A percentile compares a stretch with the other conserved stretches of the same genome.
These are phyloP conservation scores for Crotalus horridus DNA, from an alignment of 2,113 vertebrate species.

Conservation along the genomic window DNA sequence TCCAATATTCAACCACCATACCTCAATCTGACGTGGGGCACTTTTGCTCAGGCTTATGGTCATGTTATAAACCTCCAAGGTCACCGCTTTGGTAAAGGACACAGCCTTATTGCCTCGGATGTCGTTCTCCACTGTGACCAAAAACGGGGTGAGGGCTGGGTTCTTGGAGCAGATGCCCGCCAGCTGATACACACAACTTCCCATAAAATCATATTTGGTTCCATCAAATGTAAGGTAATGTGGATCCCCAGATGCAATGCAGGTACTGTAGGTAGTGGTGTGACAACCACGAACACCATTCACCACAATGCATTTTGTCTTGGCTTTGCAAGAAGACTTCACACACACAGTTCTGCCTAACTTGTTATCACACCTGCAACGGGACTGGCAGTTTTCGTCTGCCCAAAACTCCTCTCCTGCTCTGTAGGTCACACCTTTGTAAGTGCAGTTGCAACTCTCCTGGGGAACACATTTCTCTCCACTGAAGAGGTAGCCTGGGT, in stretches of 20 bases:
- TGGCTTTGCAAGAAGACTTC: conserved; percentile 42
- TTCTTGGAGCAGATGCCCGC: conserved; percentile 26
- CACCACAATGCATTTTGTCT: conserved; percentile 55
- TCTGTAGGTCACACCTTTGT: conserved; percentile 58
- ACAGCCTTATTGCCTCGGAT: conserved; percentile 36
- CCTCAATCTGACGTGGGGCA: conserved; percentile 40
- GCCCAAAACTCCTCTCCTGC: conserved; percentile 51
- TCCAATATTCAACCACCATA: conserved; percentile 10
- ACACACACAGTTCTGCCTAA: conserved; percentile 31
- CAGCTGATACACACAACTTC: conserved; percentile 62
- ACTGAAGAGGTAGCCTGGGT: conserved; percentile 54
- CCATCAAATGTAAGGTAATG: conserved; percentile 65
- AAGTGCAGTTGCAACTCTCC: conserved; percentile 66
- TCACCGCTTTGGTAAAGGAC: conserved; percentile 44
- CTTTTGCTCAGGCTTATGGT: conserved; percentile 33
- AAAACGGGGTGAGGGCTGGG: conserved; percentile 18
- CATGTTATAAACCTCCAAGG: conserved; percentile 35
- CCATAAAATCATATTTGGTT: conserved; percentile 56
- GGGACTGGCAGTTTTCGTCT: conserved; percentile 40
- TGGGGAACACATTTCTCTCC: conserved; percentile 58
- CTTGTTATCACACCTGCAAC: conserved; percentile 34
- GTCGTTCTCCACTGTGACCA: conserved; percentile 29
- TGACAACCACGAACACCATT: conserved; percentile 42
- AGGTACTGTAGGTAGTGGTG: conserved; percentile 50
- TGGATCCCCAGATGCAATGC: conserved; percentile 63